Percentiles rank a stretch among this genome's conserved stretches.
These are phyloP conservation scores for Globodera ellingtonae DNA, from an alignment of 1,140 invertebrate species.

Conservation along the genomic window DNA sequence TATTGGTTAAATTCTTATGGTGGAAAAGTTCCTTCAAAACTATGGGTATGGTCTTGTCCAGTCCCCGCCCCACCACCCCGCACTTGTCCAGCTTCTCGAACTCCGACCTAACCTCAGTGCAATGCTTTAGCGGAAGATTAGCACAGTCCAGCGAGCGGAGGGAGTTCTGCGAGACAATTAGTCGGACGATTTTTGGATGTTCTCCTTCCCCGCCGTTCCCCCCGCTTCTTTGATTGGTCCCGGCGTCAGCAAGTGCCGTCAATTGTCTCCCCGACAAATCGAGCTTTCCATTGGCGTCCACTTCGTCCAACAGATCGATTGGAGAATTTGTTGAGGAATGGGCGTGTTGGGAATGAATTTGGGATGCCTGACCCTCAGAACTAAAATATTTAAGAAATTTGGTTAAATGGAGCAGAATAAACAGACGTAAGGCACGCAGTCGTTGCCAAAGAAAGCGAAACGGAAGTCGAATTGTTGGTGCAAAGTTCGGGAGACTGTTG, in stretches of 20 bases:
- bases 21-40: neutral
- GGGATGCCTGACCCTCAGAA: neutral
- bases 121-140: constrained; percentile 14
- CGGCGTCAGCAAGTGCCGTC: neutral
- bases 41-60: too few species aligned
- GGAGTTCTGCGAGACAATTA: constrained; percentile 7
- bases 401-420: neutral
- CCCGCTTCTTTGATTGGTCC: neutral
- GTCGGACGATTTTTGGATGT: neutral
- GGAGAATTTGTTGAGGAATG: neutral
- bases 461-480: neutral
- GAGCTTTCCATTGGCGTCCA: neutral
- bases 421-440: neutral
- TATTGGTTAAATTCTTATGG: neutral
- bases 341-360: neutral
- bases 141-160: constrained; percentile 24
- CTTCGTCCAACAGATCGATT: neutral
- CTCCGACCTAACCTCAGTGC: constrained; percentile 8
- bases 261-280: constrained; percentile 8
- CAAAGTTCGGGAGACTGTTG: neutral
- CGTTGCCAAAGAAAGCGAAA: neutral
- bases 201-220: neutral
- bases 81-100: neutral
- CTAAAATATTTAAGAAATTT: neutral
- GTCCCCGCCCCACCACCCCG: too few species aligned